Evolutionary conservation across 2,797 vertebrate genomes (phyloP).

Genomic region (Carduelis carduelis): DNA sequence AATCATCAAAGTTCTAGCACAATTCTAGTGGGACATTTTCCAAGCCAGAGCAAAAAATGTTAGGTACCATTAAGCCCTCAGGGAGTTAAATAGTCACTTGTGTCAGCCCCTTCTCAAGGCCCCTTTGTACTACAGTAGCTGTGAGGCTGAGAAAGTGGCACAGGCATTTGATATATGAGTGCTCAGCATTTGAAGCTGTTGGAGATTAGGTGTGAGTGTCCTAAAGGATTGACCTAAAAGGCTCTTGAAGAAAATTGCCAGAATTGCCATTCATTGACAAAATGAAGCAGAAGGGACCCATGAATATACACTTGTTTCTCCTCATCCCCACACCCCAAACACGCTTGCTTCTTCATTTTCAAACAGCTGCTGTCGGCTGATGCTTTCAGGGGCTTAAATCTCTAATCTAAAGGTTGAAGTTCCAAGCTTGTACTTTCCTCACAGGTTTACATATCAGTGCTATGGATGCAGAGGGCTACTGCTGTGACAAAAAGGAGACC

Average conservation of each 20-base stretch:
- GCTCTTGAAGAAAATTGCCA: conserved; percentile 7
- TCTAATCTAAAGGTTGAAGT: not conserved
- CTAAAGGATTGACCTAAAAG: not conserved
- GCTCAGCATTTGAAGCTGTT: not conserved
- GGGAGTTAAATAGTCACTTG: not conserved
- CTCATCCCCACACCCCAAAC: not conserved
- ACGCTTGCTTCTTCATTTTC: not conserved
- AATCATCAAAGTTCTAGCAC: rapidly evolving
- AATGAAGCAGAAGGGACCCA: not conserved
- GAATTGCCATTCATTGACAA: too few relatives aligned
- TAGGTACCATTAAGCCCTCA: not conserved
- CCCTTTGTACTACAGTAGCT: not conserved
- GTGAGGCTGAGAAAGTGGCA: not conserved
- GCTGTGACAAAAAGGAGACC: not conserved
- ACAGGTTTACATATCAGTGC: not conserved
- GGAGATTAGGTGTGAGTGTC: not conserved
- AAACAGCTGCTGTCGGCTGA: not conserved
- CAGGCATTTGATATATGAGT: not conserved
- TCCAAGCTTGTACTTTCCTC: not conserved
- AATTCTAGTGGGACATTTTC: not conserved
- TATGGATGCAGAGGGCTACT: not conserved
- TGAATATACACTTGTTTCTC: conserved; percentile 1
- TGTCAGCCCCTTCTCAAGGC: not conserved
- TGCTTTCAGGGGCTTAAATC: not conserved
- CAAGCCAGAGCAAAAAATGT: not conserved